Percentiles rank a stretch among this genome's conserved stretches.
Evolutionary conservation across 2,113 vertebrate genomes (phyloP).

Genomic region (Fregetta grallaria): DNA sequence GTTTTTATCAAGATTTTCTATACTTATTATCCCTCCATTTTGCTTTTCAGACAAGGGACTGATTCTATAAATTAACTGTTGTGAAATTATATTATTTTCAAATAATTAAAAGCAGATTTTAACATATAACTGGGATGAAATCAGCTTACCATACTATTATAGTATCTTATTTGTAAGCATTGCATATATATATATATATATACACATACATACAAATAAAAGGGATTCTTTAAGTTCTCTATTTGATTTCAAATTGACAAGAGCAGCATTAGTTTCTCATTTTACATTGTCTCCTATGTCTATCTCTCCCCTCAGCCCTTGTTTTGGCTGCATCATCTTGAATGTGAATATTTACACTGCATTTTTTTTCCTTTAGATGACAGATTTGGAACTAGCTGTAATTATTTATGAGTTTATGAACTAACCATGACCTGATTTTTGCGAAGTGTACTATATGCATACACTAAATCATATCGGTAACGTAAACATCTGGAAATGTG

Average conservation of each 20-base stretch:
- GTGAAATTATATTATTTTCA: not conserved
- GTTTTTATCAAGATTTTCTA: not conserved
- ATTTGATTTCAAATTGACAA: not conserved
- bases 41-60: not conserved
- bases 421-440: not conserved
- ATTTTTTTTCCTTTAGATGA: not conserved
- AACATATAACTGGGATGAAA: not conserved
- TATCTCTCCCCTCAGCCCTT: fast-evolving
- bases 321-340: not conserved
- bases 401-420: slow-evolving; percentile 22
- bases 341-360: not conserved
- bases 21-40: not conserved
- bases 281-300: not conserved
- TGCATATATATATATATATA: too few species aligned
- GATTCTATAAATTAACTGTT: not conserved
- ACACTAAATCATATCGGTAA: not conserved
- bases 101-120: not conserved
- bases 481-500: not conserved
- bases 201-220: too few species aligned
- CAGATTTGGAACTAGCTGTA: not conserved
- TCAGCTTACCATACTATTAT: not conserved
- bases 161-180: not conserved
- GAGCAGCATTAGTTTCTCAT: not conserved
- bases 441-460: not conserved
- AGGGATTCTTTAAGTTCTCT: not conserved